Percentiles rank a stretch among this genome's conserved stretches.
These are phyloP conservation scores for Zele albiditarsus DNA, from an alignment of 2,888 invertebrate species.

Conservation along the genomic window DNA sequence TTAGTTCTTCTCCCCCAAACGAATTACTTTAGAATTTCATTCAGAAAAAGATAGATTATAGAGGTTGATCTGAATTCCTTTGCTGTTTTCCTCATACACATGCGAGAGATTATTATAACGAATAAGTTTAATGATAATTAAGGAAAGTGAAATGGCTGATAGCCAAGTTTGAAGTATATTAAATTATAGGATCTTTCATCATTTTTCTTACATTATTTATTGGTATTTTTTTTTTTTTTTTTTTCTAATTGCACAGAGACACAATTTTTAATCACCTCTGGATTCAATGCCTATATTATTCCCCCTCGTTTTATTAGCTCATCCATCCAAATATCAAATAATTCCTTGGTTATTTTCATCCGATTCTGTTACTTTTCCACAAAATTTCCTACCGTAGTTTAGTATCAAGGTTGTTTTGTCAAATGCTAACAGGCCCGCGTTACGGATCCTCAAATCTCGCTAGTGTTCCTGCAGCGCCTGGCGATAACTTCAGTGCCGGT, in stretches of 20 bases:
- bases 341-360: not conserved
- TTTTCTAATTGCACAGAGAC: not conserved
- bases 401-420: slow-evolving; percentile 57
- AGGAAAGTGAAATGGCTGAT: not conserved
- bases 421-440: slow-evolving; percentile 66
- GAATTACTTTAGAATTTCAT: slow-evolving; percentile 9
- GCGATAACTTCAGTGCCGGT: slow-evolving; percentile 58
- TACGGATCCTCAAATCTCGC: slow-evolving; percentile 61
- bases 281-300: slow-evolving; percentile 47
- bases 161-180: not conserved
- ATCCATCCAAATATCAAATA: not conserved
- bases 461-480: slow-evolving; percentile 63
- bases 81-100: not conserved
- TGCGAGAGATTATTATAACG: not conserved
- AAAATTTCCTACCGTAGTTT: slow-evolving; percentile 27
- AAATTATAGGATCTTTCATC: not conserved
- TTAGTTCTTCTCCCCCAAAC: not conserved
- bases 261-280: slow-evolving; percentile 37
- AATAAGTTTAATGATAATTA: slow-evolving; percentile 20
- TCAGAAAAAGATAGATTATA: slow-evolving; percentile 26
- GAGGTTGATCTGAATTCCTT: slow-evolving; percentile 15
- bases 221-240: not conserved
- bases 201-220: not conserved
- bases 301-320: not conserved
- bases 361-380: slow-evolving; percentile 14